Base-by-base conservation (phyloP, 2,797 vertebrate species). In the Lates japonicus region DNA sequence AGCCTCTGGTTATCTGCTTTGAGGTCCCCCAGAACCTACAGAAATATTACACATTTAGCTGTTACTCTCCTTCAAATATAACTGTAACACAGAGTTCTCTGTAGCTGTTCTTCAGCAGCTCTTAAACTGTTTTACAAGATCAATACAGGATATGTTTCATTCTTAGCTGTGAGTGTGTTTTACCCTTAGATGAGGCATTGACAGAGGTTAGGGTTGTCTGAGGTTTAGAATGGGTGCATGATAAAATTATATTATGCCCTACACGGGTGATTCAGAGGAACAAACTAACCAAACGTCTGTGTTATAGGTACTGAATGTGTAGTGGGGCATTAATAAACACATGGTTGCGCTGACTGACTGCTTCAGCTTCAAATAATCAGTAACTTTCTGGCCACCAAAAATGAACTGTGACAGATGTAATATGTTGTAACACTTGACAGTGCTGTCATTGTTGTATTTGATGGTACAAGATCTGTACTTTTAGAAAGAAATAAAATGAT, bases 1-100 rank as follows among this genome's bases (percentile, higher is more conserved):
- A 98, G 95, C 68, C 97, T 93, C 94, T 98, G 97, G 95, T 98
- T 98, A 93, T 98, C 97, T 0, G 96, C 94, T 62, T 93, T 95
- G 70, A 98, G 94, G 80, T 98, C 96, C 1, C 95, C 95, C 74
- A 97, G 84, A 85, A 95, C 92, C 95, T 96, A 9, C 1, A 10
- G 61, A 69, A 16, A 82, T 5, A 73, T 2, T 7, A 75, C 14
- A 54, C 10, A 54, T 54, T 49, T 22, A 69, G 42, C 14, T 57
- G 55, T 7, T 0, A 7, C 7, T 13, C 6, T 54, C 19, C 9
- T 48, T 57, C 17, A 61, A 42, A 19, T 20, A 8, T 1, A 54
- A 57, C 0, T 12, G 9, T 17, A 16, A n/a, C 55, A 44, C 37
- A 25, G 37, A 3, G 13, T 39, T 39, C 58, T 39, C 7, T 59